Percentiles rank a stretch among this genome's conserved stretches.
Evolutionary conservation across 2,113 vertebrate genomes (phyloP).

Genomic region (Terrapene triunguis): DNA sequence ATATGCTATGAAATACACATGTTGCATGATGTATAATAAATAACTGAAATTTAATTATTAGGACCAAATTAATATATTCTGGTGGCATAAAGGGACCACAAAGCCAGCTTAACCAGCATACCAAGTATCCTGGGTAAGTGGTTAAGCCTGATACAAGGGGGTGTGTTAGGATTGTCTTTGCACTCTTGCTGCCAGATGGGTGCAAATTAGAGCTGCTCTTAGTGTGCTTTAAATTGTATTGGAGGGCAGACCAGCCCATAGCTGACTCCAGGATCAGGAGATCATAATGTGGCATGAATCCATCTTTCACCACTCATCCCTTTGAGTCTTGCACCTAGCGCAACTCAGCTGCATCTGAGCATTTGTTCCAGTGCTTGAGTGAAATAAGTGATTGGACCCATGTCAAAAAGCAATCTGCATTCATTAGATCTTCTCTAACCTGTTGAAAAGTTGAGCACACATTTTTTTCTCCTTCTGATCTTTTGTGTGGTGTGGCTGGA

Average conservation of each 20-base stretch:
- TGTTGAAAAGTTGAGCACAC: background rate
- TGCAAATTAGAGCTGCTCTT: background rate
- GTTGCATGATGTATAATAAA: background rate
- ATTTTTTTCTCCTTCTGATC: background rate
- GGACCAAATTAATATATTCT: background rate
- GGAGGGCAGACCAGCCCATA: background rate
- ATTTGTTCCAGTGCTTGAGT: slow-evolving; percentile 47
- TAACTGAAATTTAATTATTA: background rate
- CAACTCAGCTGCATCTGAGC: background rate
- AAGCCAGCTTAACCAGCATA: background rate
- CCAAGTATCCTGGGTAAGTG: background rate
- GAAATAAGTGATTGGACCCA: slow-evolving; percentile 30
- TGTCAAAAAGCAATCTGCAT: background rate
- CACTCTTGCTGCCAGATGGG: background rate
- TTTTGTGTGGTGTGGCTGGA: background rate
- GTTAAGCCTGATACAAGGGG: background rate
- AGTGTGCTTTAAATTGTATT: background rate
- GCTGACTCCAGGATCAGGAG: background rate
- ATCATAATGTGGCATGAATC: background rate
- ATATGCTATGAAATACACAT: accelerated
- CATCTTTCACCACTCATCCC: background rate
- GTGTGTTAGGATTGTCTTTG: background rate
- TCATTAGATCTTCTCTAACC: slow-evolving; percentile 25
- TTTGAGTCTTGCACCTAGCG: background rate
- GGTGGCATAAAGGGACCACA: background rate